phyloP scores from a whole-genome alignment of 2,888 invertebrate genomes.

The Crepidodera aurea region DNA sequence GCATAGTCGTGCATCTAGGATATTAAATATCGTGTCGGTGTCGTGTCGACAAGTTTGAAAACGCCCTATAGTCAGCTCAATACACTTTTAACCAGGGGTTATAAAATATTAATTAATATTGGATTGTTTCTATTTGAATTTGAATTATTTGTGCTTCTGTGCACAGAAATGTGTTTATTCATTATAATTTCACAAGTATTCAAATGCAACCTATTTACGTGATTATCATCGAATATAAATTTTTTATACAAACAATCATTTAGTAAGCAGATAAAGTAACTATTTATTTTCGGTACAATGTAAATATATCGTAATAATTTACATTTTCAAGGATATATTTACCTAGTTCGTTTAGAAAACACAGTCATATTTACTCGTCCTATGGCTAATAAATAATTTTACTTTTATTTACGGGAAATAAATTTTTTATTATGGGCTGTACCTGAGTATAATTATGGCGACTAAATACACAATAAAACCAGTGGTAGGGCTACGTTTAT shows the following conservation, averaged over 20 bases:
- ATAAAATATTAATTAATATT: too few relatives aligned
- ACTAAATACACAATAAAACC: constrained; percentile 39
- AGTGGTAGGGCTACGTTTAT: constrained; percentile 35
- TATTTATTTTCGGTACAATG: constrained; percentile 36
- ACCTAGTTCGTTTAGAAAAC: constrained; percentile 21
- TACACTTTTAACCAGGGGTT: too few relatives aligned
- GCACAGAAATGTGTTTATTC: too few relatives aligned
- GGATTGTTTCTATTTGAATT: too few relatives aligned
- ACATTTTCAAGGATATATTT: constrained; percentile 28
- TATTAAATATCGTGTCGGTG: too few relatives aligned
- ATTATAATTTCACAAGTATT: background rate
- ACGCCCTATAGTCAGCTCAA: too few relatives aligned
- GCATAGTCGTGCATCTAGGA: too few relatives aligned
- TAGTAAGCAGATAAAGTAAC: constrained; percentile 35
- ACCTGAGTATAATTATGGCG: constrained; percentile 33
- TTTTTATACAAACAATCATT: constrained; percentile 29
- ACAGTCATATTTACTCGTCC: constrained; percentile 20
- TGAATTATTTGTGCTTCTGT: too few relatives aligned
- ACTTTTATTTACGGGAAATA: constrained; percentile 41
- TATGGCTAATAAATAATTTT: constrained; percentile 42
- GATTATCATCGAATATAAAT: constrained; percentile 25
- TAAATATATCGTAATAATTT: constrained; percentile 40
- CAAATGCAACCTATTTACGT: constrained; percentile 4
- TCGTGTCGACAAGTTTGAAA: too few relatives aligned
- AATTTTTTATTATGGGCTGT: constrained; percentile 34